phyloP scores from a whole-genome alignment of 2,797 vertebrate genomes.

The Pogonophryne albipinna region DNA sequence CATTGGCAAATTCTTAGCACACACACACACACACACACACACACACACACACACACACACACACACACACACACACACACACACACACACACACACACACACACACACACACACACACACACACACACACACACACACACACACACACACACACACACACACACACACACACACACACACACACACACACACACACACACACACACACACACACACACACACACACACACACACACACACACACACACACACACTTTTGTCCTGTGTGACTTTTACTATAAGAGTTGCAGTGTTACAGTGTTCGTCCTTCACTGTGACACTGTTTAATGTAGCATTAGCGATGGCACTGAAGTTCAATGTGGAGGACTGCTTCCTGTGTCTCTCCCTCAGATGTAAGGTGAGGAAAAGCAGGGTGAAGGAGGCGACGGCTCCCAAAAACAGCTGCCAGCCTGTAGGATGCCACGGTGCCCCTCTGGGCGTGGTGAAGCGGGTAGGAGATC shows the following conservation, averaged over 20 bases:
- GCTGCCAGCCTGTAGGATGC: conserved; percentile 81
- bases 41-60: neutral
- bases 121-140: no score
- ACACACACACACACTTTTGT: conserved; percentile 24
- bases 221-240: no score
- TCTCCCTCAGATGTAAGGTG: conserved; percentile 60
- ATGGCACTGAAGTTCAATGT: conserved; percentile 41
- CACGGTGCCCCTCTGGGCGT: conserved; percentile 71
- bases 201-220: no score
- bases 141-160: no score
- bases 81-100: no score
- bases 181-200: no score
- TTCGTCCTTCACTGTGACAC: conserved; percentile 51
- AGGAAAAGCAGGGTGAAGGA: conserved; percentile 61
- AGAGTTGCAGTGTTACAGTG: conserved; percentile 23
- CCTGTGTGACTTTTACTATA: conserved; percentile 40
- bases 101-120: no score
- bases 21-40: conserved; percentile 8
- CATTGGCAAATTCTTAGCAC: conserved; percentile 16
- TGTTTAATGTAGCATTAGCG: conserved; percentile 35
- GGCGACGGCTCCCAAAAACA: conserved; percentile 75
- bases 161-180: no score
- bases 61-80: no score
- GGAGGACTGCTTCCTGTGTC: conserved; percentile 49
- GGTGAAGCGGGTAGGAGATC: conserved; percentile 59